phyloP scores from a whole-genome alignment of 2,888 invertebrate species.

The Nezara viridula region DNA sequence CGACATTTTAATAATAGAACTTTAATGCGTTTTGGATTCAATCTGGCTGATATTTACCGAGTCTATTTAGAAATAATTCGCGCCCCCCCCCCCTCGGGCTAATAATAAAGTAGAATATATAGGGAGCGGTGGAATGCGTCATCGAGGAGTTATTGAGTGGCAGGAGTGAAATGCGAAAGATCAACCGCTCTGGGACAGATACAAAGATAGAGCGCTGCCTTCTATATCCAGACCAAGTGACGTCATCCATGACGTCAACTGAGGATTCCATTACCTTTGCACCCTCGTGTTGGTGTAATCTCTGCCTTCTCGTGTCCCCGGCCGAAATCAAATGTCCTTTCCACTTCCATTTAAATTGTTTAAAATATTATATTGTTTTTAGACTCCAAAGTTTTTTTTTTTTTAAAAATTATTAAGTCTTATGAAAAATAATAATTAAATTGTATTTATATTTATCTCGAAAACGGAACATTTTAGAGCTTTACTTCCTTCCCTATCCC shows the following conservation, averaged over 20 bases:
- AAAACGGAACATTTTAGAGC: too few species aligned
- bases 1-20: too few species aligned
- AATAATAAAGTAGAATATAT: neutral
- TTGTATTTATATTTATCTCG: too few species aligned
- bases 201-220: neutral
- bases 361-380: too few species aligned
- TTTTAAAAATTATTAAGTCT: too few species aligned
- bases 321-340: neutral
- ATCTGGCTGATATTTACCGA: too few species aligned
- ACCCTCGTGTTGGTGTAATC: neutral
- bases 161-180: neutral
- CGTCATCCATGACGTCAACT: conserved; percentile 17
- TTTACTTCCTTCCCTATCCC: too few species aligned
- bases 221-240: neutral
- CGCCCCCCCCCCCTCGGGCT: neutral
- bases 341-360: too few species aligned
- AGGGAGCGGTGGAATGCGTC: neutral
- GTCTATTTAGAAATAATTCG: too few species aligned
- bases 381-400: too few species aligned
- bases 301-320: neutral
- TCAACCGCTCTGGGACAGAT: neutral
- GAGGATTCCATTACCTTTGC: conserved; percentile 5
- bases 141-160: neutral
- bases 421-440: too few species aligned
- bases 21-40: too few species aligned